Evolutionary conservation across 2,888 invertebrate species (phyloP).

Genomic region (Acanthosoma haemorrhoidale): DNA sequence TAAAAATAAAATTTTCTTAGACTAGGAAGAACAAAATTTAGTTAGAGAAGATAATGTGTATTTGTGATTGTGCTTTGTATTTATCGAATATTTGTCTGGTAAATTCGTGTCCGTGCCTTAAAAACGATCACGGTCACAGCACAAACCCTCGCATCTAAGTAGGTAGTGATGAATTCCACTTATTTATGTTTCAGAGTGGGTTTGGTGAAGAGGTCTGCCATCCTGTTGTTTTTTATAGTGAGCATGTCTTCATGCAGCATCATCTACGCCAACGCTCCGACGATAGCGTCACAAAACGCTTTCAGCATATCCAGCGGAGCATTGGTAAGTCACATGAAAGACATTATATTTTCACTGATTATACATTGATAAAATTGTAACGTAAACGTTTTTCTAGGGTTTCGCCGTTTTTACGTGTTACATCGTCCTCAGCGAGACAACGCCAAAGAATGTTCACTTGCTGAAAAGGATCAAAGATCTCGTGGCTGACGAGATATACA

Average conservation of each 20-base stretch:
- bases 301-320: conserved; percentile 71
- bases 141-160: too few relatives aligned
- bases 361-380: not conserved
- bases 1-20: too few relatives aligned
- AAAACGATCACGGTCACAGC: too few relatives aligned
- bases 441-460: conserved; percentile 38
- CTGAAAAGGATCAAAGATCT: conserved; percentile 46
- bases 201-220: conserved; percentile 57
- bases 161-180: too few relatives aligned
- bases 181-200: conserved; percentile 52
- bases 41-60: too few relatives aligned
- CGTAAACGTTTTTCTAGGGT: conserved; percentile 50
- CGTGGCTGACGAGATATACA: conserved; percentile 47
- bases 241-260: conserved; percentile 59
- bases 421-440: conserved; percentile 54
- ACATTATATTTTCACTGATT: too few relatives aligned
- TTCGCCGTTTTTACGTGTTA: conserved; percentile 57
- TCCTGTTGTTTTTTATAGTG: conserved; percentile 56
- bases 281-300: conserved; percentile 63
- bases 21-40: too few relatives aligned
- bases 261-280: conserved; percentile 58
- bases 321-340: conserved; percentile 49
- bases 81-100: too few relatives aligned
- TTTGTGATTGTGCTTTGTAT: too few relatives aligned
- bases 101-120: too few relatives aligned